Evolutionary conservation across 1,140 invertebrate genomes (phyloP), one percentile per base, ranked within the genome.

Genomic region (Dendrolimus kikuchii): DNA sequence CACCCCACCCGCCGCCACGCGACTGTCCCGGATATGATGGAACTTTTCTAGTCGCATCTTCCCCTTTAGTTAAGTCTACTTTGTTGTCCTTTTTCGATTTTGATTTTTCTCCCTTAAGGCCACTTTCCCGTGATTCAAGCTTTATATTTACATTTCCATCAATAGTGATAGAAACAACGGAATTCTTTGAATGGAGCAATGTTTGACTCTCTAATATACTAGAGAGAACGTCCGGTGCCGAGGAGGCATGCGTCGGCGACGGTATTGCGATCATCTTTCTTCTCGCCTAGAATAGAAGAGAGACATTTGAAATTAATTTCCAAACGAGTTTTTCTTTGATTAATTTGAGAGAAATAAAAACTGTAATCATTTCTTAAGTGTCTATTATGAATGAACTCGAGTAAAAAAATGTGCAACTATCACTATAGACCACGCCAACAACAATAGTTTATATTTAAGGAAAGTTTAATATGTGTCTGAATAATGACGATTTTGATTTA

Each of bases 121-220:
- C 58, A 7, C 59, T 66, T 50, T 55, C 55, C 8, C 49, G 49
- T 6, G n/a, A 68, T 46, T 74, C 65, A n/a, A 80, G 51, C 55
- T 77, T 81, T 5, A 90, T 78, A 37, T 86, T 57, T 7, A 93
- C 51, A 7, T 84, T 83, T 0, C 93, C 93, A 66, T 93, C 89
- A 36, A 88, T 80, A 7, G 90, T 88, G 0, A 94, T 75, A 0
- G 88, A 90, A 4, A 94, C 80, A 7, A 91, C 77, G 6, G 88
- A 76, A 54, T 90, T 90, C 51, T 90, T 92, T 1, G 92, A 91
- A 68, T 93, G 91, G 71, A 95, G 90, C n/a, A 92, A 80, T 54
- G 92, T 90, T 80, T 96, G 95, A 57, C 90, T 90, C 49, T 91
- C 89, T 62, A 97, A 87, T 56, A 97, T 96, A 58, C 88, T 91